Evolutionary conservation across 1,140 invertebrate genomes (phyloP), one percentile per base, ranked within the genome.

Genomic region (Drosophila repletoides): DNA sequence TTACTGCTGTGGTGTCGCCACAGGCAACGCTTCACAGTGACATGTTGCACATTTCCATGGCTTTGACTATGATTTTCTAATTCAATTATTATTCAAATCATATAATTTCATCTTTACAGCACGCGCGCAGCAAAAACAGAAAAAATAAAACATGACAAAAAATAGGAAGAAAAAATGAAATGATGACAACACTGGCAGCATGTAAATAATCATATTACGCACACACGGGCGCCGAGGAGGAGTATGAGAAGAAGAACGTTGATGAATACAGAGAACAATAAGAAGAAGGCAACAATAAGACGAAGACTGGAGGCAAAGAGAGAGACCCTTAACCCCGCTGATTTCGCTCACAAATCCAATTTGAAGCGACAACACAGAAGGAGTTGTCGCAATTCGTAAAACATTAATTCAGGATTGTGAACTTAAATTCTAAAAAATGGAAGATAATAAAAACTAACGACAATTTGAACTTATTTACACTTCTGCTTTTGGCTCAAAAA

Each of bases 1-100:
- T 12, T 22, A 21, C 22, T 36, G 46, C 26, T 60, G 36, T 48
- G 41, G 15, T 24, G 59, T 43, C 41, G 43, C 46, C 36, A 19
- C 22, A 52, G 22, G 22, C 64, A 21, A 9, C n/a, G 60, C n/a
- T 33, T 10, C 10, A 21, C 4, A 33, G 41, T 46, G 33, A 33
- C 49, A 63, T 55, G 33, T 46, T 61, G 64, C 41, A 46, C 19
- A 36, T 48, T 48, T 12, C 28, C 26, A 22, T 36, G 46, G 19
- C 31, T 58, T 56, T 63, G 72, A 65, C 59, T 75, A 69, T 86
- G 75, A 86, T 76, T 76, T 72, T 59, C 68, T 86, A 86, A 86
- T 86, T 86, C 81, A 73, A 86, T 86, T 86, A 80, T 76, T 86
- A 86, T 86, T 86, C 80, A 86, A 86, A 86, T 80, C 80, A 86